A percentile compares a stretch with the other conserved stretches of the same genome.
Conservation (phyloP, 2,888 invertebrate genomes). For the Drosophila colorata region DNA sequence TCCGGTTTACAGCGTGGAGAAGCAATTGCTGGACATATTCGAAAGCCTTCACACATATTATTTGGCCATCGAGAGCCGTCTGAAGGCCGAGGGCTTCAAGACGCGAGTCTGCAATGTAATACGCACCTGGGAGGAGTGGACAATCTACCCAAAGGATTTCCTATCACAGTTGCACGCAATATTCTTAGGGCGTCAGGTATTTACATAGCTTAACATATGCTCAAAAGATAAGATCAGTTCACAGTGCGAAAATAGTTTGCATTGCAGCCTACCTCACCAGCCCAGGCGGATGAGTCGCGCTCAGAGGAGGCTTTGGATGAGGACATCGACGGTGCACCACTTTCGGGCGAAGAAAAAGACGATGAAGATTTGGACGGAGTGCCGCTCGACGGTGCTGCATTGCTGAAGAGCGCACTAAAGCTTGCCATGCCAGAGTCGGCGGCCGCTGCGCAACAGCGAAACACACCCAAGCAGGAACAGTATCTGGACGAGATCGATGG, state of each 20-base stretch:
- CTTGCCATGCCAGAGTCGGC: conserved; percentile 82
- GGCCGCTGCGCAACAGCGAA: conserved; percentile 80
- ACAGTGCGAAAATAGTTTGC: conserved; percentile 18
- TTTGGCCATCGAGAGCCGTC: conserved; percentile 91
- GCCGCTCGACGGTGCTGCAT: conserved; percentile 92
- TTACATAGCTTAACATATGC: conserved; percentile 39
- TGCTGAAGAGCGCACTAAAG: conserved; percentile 89
- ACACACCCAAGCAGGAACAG: conserved; percentile 70
- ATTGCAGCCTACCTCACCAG: conserved; percentile 54
- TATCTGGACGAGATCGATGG: conserved; percentile 90
- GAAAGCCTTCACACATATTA: conserved; percentile 90
- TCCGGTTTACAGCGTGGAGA: conserved; percentile 89
- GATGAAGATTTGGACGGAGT: conserved; percentile 91
- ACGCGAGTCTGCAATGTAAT: conserved; percentile 94
- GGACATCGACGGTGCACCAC: conserved; percentile 86
- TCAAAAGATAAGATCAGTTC: background rate
- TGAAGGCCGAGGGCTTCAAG: conserved; percentile 98
- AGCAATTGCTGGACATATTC: conserved; percentile 92
- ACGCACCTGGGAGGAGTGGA: conserved; percentile 99
- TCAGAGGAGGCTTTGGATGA: conserved; percentile 79
- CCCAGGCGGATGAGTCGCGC: conserved; percentile 65
- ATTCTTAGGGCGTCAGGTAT: conserved; percentile 91
- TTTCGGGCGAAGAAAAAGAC: conserved; percentile 86
- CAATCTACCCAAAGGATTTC: conserved; percentile 97
- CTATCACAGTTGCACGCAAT: conserved; percentile 94